phyloP scores from a whole-genome alignment of 2,113 vertebrate genomes.

The Aspidoscelis tigris region DNA sequence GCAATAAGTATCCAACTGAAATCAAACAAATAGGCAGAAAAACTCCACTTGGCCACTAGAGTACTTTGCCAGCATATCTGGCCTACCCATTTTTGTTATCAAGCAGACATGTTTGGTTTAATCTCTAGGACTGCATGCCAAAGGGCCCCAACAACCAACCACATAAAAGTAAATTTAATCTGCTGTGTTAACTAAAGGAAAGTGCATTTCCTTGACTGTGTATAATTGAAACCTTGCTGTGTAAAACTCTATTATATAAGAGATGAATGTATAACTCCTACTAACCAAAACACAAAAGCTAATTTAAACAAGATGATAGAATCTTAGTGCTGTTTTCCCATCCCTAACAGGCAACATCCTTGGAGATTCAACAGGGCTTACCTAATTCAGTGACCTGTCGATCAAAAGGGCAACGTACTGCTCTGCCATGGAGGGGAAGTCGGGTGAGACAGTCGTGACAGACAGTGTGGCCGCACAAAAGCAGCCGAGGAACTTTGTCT shows the following conservation, averaged over 20 bases:
- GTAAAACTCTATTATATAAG: not conserved
- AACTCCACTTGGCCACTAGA: no score
- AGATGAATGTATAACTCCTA: not conserved
- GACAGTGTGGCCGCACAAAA: conserved; percentile 96
- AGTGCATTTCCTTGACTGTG: no score
- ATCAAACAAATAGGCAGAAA: no score
- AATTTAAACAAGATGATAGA: not conserved
- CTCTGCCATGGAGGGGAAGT: conserved; percentile 92
- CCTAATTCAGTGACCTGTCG: conserved; percentile 95
- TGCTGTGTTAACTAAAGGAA: no score
- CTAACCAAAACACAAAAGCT: not conserved
- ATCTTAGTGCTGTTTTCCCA: not conserved
- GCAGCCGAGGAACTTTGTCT: conserved; percentile 94
- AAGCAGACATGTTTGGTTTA: no score
- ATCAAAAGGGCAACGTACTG: conserved; percentile 96
- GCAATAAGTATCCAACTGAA: no score
- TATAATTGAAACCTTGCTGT: no score
- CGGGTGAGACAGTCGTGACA: conserved; percentile 97
- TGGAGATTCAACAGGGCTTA: conserved; percentile 64
- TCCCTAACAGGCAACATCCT: conserved; percentile 5
- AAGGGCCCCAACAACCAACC: no score
- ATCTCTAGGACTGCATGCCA: no score
- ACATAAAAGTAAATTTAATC: no score
- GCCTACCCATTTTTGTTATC: no score
- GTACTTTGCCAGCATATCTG: no score